A percentile compares a stretch with the other conserved stretches of the same genome.
phyloP scores from a whole-genome alignment of 2,113 vertebrate genomes.

The Mormoops blainvillei region DNA sequence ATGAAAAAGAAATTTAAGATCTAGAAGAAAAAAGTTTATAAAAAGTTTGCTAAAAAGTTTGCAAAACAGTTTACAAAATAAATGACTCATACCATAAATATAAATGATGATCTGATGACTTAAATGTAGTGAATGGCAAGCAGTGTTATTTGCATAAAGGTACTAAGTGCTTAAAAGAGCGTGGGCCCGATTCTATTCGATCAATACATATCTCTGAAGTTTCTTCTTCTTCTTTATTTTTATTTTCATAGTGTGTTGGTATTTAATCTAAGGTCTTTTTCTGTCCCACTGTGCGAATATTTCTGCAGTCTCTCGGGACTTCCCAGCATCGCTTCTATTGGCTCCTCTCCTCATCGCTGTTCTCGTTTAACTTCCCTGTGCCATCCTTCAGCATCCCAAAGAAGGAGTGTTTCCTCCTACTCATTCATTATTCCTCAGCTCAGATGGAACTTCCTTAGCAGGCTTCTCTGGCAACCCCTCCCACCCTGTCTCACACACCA shows the following conservation, averaged over 20 bases:
- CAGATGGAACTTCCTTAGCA: not conserved
- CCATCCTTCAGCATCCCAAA: not conserved
- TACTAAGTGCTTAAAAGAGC: not conserved
- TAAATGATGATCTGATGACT: not conserved
- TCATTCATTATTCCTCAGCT: not conserved
- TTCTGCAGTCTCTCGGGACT: not conserved
- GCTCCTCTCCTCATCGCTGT: not conserved
- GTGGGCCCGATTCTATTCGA: not conserved
- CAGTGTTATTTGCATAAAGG: not conserved
- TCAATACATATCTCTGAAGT: not conserved
- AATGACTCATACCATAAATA: not conserved
- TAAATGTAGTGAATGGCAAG: not conserved
- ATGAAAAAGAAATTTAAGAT: not conserved
- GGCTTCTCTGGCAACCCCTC: not conserved
- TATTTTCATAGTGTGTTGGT: not conserved
- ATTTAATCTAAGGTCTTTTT: not conserved
- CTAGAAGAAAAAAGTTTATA: not conserved
- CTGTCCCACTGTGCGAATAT: not conserved
- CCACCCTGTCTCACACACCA: not conserved
- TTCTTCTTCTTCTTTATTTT: not conserved
- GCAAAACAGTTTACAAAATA: not conserved
- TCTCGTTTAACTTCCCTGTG: not conserved
- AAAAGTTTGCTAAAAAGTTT: no score
- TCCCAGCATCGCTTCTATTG: not conserved
- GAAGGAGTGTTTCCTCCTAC: not conserved